phyloP scores from a whole-genome alignment of 2,113 vertebrate genomes.

The Cyphomyrus discorhynchus region DNA sequence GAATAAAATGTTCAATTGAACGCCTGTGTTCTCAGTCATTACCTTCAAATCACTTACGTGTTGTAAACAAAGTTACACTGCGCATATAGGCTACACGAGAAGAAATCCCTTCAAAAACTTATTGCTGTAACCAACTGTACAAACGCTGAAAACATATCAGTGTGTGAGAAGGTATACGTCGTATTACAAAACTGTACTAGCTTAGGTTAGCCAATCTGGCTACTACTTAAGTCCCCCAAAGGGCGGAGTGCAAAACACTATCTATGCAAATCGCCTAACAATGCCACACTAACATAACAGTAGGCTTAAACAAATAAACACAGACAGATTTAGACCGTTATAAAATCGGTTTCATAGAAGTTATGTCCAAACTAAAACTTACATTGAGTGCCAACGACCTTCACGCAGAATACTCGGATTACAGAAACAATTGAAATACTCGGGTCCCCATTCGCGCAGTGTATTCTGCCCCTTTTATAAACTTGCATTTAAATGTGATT shows the following conservation, averaged over 20 bases:
- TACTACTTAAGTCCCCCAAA: neutral
- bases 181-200: neutral
- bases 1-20: neutral
- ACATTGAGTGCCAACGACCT: slow-evolving; percentile 27
- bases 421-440: slow-evolving; percentile 23
- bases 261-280: neutral
- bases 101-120: neutral
- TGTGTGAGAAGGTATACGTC: neutral
- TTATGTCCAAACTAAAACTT: slow-evolving; percentile 24
- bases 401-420: slow-evolving; percentile 26
- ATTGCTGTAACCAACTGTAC: neutral
- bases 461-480: slow-evolving; percentile 48
- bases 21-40: neutral
- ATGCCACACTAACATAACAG: neutral
- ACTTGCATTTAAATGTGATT: slow-evolving; percentile 56
- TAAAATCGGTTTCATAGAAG: neutral
- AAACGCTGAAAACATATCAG: neutral
- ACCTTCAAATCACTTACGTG: neutral
- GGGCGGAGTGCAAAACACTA: neutral
- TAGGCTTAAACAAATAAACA: neutral
- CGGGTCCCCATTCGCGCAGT: slow-evolving; percentile 16
- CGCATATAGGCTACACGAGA: neutral
- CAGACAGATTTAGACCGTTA: slow-evolving; percentile 11
- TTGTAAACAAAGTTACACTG: neutral
- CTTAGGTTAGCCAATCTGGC: neutral